These are phyloP conservation scores for Carassius auratus DNA, from an alignment of 2,113 vertebrate genomes.

Conservation along the genomic window DNA sequence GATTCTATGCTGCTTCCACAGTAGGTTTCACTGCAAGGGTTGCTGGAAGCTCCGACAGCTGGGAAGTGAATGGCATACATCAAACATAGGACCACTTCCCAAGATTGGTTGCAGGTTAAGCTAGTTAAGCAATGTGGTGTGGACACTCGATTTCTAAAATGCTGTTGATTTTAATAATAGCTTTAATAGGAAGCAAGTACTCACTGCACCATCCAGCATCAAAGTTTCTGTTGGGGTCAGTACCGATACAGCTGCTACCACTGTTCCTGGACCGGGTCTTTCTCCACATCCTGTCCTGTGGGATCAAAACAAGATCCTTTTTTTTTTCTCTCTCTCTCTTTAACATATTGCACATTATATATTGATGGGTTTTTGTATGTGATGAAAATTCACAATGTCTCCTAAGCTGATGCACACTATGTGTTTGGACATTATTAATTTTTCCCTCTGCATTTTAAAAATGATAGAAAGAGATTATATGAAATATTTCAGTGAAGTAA, in stretches of 20 bases:
- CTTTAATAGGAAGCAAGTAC: constrained; percentile 60
- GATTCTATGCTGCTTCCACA: constrained; percentile 86
- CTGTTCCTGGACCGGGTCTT: constrained; percentile 85
- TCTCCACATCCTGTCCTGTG: constrained; percentile 92
- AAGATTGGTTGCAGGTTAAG: neutral
- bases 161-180: neutral
- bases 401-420: neutral
- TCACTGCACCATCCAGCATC: constrained; percentile 92
- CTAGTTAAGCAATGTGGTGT: neutral
- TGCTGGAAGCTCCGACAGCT: constrained; percentile 83
- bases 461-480: neutral
- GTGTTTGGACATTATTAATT: neutral
- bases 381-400: neutral
- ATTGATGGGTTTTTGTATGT: neutral
- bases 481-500: neutral
- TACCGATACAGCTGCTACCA: constrained; percentile 75
- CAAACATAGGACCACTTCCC: neutral
- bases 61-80: constrained; percentile 27
- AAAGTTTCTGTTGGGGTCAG: constrained; percentile 95
- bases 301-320: neutral
- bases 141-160: neutral
- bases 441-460: neutral
- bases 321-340: no score
- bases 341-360: neutral
- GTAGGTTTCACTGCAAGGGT: constrained; percentile 83